phyloP scores from a whole-genome alignment of 2,797 vertebrate species.

The Emys orbicularis region DNA sequence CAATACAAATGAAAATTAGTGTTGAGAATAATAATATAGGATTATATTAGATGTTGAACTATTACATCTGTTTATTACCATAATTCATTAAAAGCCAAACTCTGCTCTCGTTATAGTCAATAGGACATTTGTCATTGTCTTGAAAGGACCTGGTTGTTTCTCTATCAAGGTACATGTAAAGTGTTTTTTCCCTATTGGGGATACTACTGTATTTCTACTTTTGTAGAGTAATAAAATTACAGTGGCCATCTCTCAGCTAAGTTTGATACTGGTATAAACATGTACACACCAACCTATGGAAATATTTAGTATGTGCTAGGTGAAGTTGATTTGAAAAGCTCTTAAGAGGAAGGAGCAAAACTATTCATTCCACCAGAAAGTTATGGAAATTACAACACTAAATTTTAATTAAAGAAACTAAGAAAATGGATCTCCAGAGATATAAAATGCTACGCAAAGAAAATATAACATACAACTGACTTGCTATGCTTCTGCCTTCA shows the following conservation, averaged over 20 bases:
- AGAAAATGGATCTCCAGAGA: neutral
- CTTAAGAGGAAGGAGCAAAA: neutral
- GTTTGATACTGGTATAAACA: neutral
- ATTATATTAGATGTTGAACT: neutral
- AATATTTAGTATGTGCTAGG: neutral
- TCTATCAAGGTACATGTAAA: neutral
- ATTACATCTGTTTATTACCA: neutral
- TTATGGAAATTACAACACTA: conserved; percentile 29
- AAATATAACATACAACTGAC: conserved; percentile 11
- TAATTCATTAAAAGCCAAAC: neutral
- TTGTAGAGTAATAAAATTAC: neutral
- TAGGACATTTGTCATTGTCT: neutral
- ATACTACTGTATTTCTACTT: neutral
- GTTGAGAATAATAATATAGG: neutral
- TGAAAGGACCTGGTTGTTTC: neutral
- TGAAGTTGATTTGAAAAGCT: neutral
- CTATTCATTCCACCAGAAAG: neutral
- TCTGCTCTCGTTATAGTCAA: neutral
- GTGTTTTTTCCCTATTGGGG: neutral
- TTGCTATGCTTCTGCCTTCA: neutral
- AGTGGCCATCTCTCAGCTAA: neutral
- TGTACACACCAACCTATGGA: neutral
- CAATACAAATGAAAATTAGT: neutral
- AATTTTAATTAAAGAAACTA: conserved; percentile 41
- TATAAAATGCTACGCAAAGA: neutral